Percentiles rank a stretch among this genome's conserved stretches.
These are phyloP conservation scores for Spicauda simplicius DNA, from an alignment of 2,888 invertebrate species.

Conservation along the genomic window DNA sequence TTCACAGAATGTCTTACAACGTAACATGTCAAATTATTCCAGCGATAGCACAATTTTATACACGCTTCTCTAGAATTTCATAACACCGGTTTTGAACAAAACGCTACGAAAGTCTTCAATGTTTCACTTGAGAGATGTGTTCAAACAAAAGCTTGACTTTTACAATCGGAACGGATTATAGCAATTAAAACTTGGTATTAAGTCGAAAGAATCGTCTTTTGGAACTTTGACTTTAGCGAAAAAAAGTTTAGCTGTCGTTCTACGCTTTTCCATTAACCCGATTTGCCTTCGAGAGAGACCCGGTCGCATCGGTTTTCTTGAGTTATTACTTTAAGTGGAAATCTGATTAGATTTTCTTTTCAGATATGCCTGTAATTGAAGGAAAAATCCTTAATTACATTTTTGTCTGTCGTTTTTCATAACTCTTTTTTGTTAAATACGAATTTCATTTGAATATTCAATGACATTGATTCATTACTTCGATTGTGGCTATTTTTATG, in stretches of 20 bases:
- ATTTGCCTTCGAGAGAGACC: constrained; percentile 23
- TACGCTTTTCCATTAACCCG: constrained; percentile 28
- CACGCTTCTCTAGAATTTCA: too few species aligned
- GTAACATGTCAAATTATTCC: too few species aligned
- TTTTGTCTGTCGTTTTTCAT: neutral
- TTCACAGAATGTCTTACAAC: too few species aligned
- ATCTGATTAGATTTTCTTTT: constrained; percentile 20
- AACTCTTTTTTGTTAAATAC: neutral
- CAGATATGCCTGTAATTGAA: constrained; percentile 13
- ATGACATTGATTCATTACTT: neutral
- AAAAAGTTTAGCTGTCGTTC: constrained; percentile 6
- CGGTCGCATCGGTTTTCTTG: constrained; percentile 21
- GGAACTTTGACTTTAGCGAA: constrained; percentile 5
- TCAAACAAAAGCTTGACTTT: constrained; percentile 3
- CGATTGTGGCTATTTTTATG: neutral
- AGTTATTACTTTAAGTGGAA: constrained; percentile 29
- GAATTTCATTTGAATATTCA: neutral
- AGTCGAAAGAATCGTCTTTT: constrained; percentile 7
- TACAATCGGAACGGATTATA: constrained; percentile 21
- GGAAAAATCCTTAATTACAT: constrained; percentile 5
- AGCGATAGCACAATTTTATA: too few species aligned
- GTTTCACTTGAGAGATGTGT: constrained; percentile 11
- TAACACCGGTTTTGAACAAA: neutral
- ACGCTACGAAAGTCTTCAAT: neutral
- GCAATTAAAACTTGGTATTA: constrained; percentile 31